phyloP scores from a whole-genome alignment of 1,140 invertebrate genomes.

The Trichonephila inaurata region DNA sequence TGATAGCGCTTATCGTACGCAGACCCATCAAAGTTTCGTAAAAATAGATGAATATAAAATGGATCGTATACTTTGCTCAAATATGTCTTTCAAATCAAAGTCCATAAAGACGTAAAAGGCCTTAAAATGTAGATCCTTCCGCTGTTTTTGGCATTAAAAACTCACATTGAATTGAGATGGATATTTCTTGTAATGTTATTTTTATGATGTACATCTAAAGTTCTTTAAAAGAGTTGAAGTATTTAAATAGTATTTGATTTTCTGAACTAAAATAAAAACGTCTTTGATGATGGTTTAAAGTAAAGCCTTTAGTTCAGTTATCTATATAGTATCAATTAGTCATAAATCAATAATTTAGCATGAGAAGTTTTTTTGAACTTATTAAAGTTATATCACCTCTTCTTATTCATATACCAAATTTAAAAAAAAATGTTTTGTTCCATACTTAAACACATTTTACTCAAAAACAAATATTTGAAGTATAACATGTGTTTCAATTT shows the following conservation, averaged over 20 bases:
- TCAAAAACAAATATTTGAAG: neutral
- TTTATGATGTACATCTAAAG: slow-evolving; percentile 2
- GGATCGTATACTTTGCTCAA: neutral
- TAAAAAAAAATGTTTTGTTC: too few species aligned
- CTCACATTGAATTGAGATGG: neutral
- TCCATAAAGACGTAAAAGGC: neutral
- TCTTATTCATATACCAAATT: too few species aligned
- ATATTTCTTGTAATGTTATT: neutral
- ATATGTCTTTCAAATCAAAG: neutral
- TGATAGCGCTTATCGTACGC: neutral
- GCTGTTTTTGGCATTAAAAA: neutral
- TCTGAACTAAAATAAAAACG: neutral
- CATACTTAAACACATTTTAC: neutral
- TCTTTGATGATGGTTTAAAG: too few species aligned
- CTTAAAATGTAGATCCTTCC: neutral
- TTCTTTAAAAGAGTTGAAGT: neutral
- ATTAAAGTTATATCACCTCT: too few species aligned
- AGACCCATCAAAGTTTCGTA: neutral
- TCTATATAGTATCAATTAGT: too few species aligned
- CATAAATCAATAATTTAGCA: too few species aligned
- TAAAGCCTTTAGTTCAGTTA: too few species aligned
- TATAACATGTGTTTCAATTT: too few species aligned
- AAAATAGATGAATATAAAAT: slow-evolving; percentile 14
- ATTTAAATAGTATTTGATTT: neutral
- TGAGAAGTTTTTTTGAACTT: too few species aligned